phyloP scores from a whole-genome alignment of 2,888 invertebrate genomes.

The Microctonus hyperodae region DNA sequence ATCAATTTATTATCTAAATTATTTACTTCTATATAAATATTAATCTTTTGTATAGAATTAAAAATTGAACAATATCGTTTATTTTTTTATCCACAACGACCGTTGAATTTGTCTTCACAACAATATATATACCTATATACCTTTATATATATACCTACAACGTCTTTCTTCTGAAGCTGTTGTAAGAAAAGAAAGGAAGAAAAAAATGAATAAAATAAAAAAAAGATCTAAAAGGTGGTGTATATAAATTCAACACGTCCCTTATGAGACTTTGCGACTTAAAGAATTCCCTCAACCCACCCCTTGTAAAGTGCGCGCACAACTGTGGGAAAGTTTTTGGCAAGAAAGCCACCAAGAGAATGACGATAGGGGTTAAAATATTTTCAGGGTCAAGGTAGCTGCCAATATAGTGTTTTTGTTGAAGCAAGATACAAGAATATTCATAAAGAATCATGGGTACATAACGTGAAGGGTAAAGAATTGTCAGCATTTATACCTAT shows the following conservation, averaged over 20 bases:
- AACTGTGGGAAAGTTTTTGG: constrained; percentile 43
- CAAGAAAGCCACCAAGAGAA: constrained; percentile 37
- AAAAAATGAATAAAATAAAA: not conserved
- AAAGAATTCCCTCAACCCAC: constrained; percentile 30
- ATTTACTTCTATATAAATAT: no score
- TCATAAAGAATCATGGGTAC: not conserved
- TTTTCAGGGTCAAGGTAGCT: constrained; percentile 49
- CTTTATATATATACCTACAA: not conserved
- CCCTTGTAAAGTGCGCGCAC: constrained; percentile 16
- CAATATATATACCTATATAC: not conserved
- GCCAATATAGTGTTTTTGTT: constrained; percentile 31
- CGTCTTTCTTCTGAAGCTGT: not conserved
- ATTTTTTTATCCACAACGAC: not conserved
- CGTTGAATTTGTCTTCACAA: not conserved
- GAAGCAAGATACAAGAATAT: constrained; percentile 31
- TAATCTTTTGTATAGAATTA: no score
- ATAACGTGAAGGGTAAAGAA: constrained; percentile 16
- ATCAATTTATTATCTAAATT: no score
- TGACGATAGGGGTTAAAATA: constrained; percentile 44
- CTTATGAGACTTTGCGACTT: constrained; percentile 40
- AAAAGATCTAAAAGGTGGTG: not conserved
- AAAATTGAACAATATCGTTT: not conserved
- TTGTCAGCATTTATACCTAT: constrained; percentile 17
- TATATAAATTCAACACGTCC: not conserved
- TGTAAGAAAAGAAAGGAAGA: not conserved